Conservation (phyloP, 2,113 vertebrate genomes). For the Haemorhous mexicanus region DNA sequence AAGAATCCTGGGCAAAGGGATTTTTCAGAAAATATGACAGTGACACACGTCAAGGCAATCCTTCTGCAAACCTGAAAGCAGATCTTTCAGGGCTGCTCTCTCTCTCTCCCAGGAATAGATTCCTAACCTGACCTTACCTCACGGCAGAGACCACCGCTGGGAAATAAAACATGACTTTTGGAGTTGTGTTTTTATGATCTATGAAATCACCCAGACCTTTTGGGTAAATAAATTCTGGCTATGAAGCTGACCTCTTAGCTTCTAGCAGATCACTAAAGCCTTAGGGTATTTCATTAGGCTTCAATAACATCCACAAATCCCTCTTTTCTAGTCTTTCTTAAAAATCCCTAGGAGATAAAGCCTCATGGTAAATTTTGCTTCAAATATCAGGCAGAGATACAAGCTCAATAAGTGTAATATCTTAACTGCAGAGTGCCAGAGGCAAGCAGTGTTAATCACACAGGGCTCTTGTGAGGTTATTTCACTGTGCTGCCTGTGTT, state of each 20-base stretch:
- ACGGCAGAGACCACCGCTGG: not conserved
- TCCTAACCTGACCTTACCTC: not conserved
- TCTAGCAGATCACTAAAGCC: constrained; percentile 3
- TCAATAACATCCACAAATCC: not conserved
- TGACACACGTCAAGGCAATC: not conserved
- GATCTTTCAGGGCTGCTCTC: not conserved
- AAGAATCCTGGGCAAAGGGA: too few relatives aligned
- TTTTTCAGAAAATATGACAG: not conserved
- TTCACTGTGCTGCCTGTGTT: not conserved
- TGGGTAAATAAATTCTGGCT: constrained; percentile 56
- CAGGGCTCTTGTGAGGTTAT: not conserved
- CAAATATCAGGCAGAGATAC: not conserved
- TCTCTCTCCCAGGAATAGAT: not conserved
- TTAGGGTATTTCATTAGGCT: constrained; percentile 32
- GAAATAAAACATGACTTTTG: constrained; percentile 43
- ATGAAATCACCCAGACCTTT: constrained; percentile 46
- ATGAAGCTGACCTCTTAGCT: constrained; percentile 35
- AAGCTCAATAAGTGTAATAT: not conserved
- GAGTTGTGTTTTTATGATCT: constrained; percentile 52
- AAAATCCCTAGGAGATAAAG: not conserved
- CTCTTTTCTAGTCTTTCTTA: not conserved
- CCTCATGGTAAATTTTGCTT: not conserved
- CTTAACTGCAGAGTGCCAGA: not conserved
- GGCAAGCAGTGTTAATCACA: not conserved
- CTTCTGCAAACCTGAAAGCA: not conserved